Evolutionary conservation across 2,797 vertebrate species (phyloP), one percentile per base, ranked within the genome.

Genomic region (Antrozous pallidus): DNA sequence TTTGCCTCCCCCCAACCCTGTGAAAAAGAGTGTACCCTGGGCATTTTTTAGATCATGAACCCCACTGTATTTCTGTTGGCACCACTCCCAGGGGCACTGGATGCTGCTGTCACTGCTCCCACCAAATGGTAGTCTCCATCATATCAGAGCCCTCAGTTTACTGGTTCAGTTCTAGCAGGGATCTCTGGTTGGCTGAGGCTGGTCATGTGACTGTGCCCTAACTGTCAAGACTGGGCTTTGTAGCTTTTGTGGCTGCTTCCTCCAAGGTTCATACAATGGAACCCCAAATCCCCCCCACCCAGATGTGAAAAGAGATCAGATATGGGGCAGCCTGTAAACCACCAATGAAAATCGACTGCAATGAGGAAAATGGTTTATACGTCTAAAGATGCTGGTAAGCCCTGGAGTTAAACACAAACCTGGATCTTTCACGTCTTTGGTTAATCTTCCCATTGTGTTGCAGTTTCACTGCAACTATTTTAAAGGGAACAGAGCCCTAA

Each of bases 21-120:
- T 88, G 67, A 88, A 94, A 92, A 78, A 88, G 18, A 91, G 47
- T 63, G 12, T 58, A 71, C 93, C 49, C 10, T 61, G 74, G n/a
- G 31, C 28, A 69, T 47, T 81, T 94, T 88, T 81, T 31, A 91
- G 61, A 77, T 47, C 22, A 20, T 51, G 38, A 95, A 77, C 17
- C 77, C 47, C 85, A 11, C 49, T 58, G 65, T 79, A 54, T 6
- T 20, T 75, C 79, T 93, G 40, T 78, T 81, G 42, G 49, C 47
- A 83, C 26, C 40, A 83, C 20, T 88, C 38, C 31, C 61, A 40
- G 47, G 56, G 38, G 4, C n/a, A 75, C 16, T 40, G 20, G 17
- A 49, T 88, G 18, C 17, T 54, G 31, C 36, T 70, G 8, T 28
- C 74, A 67, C 3, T 77, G 84, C 17, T 85, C 8, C 2, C 42